A percentile compares a stretch with the other conserved stretches of the same genome.
Evolutionary conservation across 2,113 vertebrate genomes (phyloP).

Genomic region (Equus quagga): DNA sequence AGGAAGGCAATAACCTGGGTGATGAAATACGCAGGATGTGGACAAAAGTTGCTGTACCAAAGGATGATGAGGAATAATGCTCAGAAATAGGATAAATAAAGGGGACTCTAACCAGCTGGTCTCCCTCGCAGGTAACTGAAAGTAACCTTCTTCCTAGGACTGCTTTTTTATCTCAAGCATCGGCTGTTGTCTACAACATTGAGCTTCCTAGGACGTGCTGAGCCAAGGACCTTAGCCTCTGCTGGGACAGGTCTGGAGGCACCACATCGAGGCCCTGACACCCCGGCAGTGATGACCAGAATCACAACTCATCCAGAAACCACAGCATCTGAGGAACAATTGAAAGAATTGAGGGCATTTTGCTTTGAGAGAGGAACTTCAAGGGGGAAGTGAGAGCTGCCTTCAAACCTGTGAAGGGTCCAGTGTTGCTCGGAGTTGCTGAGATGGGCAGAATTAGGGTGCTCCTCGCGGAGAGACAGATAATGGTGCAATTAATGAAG

Average conservation of each 20-base stretch:
- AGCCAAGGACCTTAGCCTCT: background rate
- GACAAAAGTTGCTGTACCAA: background rate
- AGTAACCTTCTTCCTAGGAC: background rate
- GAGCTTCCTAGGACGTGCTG: background rate
- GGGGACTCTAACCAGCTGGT: background rate
- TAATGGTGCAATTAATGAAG: background rate
- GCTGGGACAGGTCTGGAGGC: background rate
- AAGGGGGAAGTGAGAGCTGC: background rate
- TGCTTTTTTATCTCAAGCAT: background rate
- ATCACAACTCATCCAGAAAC: background rate
- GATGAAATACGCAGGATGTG: background rate
- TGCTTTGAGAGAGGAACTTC: background rate
- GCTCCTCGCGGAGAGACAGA: accelerated
- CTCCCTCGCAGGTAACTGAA: background rate
- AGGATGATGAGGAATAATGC: background rate
- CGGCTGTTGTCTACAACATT: background rate
- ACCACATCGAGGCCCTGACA: background rate
- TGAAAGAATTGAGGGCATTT: background rate
- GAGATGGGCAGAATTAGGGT: background rate
- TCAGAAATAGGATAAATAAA: background rate
- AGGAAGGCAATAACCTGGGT: accelerated
- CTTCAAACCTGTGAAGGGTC: background rate
- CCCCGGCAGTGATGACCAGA: background rate
- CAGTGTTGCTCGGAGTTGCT: background rate
- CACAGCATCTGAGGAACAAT: background rate